These are phyloP conservation scores for Oryzias woworae DNA, from an alignment of 2,113 vertebrate genomes.

Conservation along the genomic window DNA sequence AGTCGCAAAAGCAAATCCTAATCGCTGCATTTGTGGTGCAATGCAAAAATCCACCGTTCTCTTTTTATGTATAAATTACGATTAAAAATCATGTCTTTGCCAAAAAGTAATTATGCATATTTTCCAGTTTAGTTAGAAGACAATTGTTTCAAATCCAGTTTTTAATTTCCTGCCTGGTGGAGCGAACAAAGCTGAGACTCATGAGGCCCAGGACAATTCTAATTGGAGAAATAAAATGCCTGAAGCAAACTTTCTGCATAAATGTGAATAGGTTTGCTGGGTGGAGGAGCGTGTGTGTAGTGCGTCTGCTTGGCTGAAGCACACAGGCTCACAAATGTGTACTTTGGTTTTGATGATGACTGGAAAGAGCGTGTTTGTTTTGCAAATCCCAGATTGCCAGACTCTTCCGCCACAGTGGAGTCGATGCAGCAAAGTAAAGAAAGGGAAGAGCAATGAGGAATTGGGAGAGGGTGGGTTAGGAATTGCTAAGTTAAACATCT, in stretches of 20 bases:
- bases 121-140: slow-evolving; percentile 32
- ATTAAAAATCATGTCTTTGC: slow-evolving; percentile 14
- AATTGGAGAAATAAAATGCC: slow-evolving; percentile 55
- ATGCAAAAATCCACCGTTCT: slow-evolving; percentile 3
- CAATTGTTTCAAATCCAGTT: slow-evolving; percentile 33
- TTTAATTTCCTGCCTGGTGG: slow-evolving; percentile 57
- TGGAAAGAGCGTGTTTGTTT: slow-evolving; percentile 54
- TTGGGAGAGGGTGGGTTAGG: slow-evolving; percentile 10
- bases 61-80: slow-evolving; percentile 19
- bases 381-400: slow-evolving; percentile 43
- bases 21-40: not conserved
- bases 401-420: slow-evolving; percentile 53
- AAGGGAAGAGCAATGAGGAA: slow-evolving; percentile 40
- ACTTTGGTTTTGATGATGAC: slow-evolving; percentile 39
- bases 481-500: slow-evolving; percentile 73
- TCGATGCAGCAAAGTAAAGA: slow-evolving; percentile 40
- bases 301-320: slow-evolving; percentile 1
- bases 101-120: slow-evolving; percentile 21
- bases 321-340: slow-evolving; percentile 1
- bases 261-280: slow-evolving; percentile 36
- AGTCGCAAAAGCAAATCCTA: not conserved
- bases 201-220: slow-evolving; percentile 41
- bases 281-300: slow-evolving; percentile 3
- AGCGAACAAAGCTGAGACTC: slow-evolving; percentile 50
- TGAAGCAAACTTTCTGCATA: slow-evolving; percentile 35